Evolutionary conservation across 1,140 invertebrate genomes (phyloP).

Genomic region (Cyclargus thomasi): DNA sequence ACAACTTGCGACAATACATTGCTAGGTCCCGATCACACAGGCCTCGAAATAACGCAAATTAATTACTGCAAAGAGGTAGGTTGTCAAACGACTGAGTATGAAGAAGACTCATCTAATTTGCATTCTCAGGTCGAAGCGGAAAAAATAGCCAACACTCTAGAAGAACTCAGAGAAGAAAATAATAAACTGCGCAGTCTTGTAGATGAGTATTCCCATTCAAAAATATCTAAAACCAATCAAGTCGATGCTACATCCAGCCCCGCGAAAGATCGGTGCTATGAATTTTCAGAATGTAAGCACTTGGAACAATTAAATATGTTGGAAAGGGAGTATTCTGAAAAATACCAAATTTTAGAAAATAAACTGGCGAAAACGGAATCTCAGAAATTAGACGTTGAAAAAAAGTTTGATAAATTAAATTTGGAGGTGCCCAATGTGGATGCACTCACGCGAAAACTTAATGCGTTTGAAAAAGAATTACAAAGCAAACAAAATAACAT

Average conservation of each 20-base stretch:
- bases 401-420: slow-evolving; percentile 45
- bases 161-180: slow-evolving; percentile 48
- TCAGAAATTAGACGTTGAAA: slow-evolving; percentile 40
- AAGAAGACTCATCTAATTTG: slow-evolving; percentile 29
- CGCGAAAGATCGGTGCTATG: background rate
- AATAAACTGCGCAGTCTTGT: slow-evolving; percentile 38
- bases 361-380: slow-evolving; percentile 36
- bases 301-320: slow-evolving; percentile 25
- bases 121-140: slow-evolving; percentile 29
- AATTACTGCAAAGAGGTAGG: slow-evolving; percentile 41
- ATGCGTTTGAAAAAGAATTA: slow-evolving; percentile 45
- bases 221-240: slow-evolving; percentile 14
- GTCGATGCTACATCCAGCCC: background rate
- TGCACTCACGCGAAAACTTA: slow-evolving; percentile 40
- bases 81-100: slow-evolving; percentile 37
- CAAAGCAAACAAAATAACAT: slow-evolving; percentile 38
- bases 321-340: slow-evolving; percentile 27
- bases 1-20: slow-evolving; percentile 56
- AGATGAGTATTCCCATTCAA: slow-evolving; percentile 30
- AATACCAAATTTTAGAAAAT: slow-evolving; percentile 34
- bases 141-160: slow-evolving; percentile 31
- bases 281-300: slow-evolving; percentile 26
- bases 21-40: slow-evolving; percentile 49
- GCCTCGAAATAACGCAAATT: slow-evolving; percentile 49
- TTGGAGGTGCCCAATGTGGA: slow-evolving; percentile 44